A percentile compares a stretch with the other conserved stretches of the same genome.
These are phyloP conservation scores for Gymnoscelis rufifasciata DNA, from an alignment of 2,888 invertebrate genomes.

Conservation along the genomic window DNA sequence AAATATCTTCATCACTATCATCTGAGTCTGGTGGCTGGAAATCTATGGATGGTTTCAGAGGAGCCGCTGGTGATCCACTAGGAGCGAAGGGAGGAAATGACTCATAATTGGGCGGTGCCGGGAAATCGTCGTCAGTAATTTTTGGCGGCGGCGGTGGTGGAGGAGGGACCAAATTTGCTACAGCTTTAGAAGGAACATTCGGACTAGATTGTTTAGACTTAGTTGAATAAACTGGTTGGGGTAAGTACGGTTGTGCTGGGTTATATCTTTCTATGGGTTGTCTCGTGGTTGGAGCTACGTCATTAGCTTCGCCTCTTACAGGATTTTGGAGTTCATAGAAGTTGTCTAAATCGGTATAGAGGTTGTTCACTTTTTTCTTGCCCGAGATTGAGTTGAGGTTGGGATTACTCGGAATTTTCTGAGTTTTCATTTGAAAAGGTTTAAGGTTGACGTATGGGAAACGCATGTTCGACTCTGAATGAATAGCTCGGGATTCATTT, in stretches of 20 bases:
- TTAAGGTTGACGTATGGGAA: conserved; percentile 70
- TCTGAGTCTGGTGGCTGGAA: conserved; percentile 40
- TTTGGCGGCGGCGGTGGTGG: conserved; percentile 56
- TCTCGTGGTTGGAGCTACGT: conserved; percentile 37
- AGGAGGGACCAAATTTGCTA: conserved; percentile 58
- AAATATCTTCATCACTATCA: not conserved
- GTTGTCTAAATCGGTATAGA: conserved; percentile 58
- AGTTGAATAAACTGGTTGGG: conserved; percentile 50
- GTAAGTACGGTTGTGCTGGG: conserved; percentile 72
- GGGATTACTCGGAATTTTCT: conserved; percentile 49
- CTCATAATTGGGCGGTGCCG: conserved; percentile 58
- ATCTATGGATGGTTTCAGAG: conserved; percentile 31
- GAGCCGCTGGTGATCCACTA: conserved; percentile 23
- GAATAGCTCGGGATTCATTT: conserved; percentile 70
- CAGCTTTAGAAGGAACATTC: conserved; percentile 39
- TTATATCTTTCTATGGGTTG: conserved; percentile 68
- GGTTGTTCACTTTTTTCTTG: conserved; percentile 54
- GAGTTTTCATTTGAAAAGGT: conserved; percentile 64
- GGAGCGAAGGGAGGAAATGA: conserved; percentile 67
- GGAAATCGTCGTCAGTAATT: conserved; percentile 51
- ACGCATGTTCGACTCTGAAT: conserved; percentile 60
- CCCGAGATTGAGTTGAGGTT: conserved; percentile 36
- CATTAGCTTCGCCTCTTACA: conserved; percentile 68
- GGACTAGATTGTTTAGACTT: conserved; percentile 54
- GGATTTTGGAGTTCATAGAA: conserved; percentile 58